A percentile compares a stretch with the other conserved stretches of the same genome.
Conservation (phyloP, 2,797 vertebrate species). For the Cetoscarus ocellatus region DNA sequence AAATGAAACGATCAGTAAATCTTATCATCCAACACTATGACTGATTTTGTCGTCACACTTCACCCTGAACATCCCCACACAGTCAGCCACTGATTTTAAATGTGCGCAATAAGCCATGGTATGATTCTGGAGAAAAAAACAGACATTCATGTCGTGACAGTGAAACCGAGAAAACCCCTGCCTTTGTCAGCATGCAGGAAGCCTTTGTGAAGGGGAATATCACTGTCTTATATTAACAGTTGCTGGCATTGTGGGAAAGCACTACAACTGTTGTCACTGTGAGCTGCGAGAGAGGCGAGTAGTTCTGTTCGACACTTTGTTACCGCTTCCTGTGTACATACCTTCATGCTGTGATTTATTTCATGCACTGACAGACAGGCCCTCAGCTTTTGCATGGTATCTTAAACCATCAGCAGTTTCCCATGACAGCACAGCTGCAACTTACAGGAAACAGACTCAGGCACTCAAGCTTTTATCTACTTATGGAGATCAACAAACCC, state of each 20-base stretch:
- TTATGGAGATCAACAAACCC: neutral
- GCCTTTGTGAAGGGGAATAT: constrained; percentile 13
- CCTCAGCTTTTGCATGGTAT: constrained; percentile 40
- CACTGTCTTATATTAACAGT: constrained; percentile 39
- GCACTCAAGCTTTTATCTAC: neutral
- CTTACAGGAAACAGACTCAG: constrained; percentile 13
- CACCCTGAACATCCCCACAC: neutral
- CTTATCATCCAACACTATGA: neutral
- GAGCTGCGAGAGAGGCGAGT: constrained; percentile 1
- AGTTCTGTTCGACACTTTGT: constrained; percentile 19
- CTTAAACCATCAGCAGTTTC: constrained; percentile 21
- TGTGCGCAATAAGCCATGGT: neutral
- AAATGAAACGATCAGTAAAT: neutral
- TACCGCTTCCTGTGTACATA: constrained; percentile 75
- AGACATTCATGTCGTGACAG: neutral
- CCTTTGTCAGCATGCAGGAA: constrained; percentile 33
- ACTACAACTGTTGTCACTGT: constrained; percentile 12
- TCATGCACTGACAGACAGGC: constrained; percentile 26
- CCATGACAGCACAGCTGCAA: constrained; percentile 4
- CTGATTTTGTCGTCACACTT: neutral
- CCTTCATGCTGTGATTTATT: constrained; percentile 76
- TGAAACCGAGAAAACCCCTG: constrained; percentile 69
- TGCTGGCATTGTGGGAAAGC: constrained; percentile 60
- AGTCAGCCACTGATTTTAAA: neutral
- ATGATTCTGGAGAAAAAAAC: constrained; percentile 44